These are phyloP conservation scores for Steinernema khuongi DNA, from an alignment of 1,140 invertebrate species.

Conservation along the genomic window DNA sequence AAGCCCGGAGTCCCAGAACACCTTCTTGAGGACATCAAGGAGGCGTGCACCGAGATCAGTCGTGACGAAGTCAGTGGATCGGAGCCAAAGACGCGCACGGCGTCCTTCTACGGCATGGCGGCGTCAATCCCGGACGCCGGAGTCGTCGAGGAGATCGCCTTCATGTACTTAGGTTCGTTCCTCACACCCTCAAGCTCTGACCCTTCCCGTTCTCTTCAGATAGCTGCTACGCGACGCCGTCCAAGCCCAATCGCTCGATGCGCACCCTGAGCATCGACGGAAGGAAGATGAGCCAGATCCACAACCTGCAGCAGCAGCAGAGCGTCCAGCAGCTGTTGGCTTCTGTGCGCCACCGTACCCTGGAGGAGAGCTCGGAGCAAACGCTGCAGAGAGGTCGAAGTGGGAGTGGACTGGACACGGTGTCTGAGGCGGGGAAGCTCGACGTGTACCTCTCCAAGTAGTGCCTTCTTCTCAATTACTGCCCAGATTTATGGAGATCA, in stretches of 20 bases:
- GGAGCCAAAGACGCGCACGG: constrained; percentile 59
- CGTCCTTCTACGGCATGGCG: constrained; percentile 86
- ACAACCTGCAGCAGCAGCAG: neutral
- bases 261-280: constrained; percentile 2
- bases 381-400: neutral
- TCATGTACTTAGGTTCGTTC: constrained; percentile 14
- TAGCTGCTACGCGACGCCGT: constrained; percentile 66
- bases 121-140: constrained; percentile 80
- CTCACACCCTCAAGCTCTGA: neutral
- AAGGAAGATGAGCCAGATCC: neutral
- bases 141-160: constrained; percentile 76
- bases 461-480: no score
- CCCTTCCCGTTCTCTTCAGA: constrained; percentile 74
- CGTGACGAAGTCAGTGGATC: constrained; percentile 56
- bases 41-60: constrained; percentile 67
- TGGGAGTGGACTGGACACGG: neutral
- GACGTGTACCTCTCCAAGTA: no score
- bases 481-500: no score
- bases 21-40: constrained; percentile 73
- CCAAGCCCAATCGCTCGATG: neutral
- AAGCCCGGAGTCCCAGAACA: constrained; percentile 74
- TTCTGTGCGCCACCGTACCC: neutral
- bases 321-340: neutral
- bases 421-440: no score
- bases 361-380: neutral